Base-by-base conservation (phyloP, 2,113 vertebrate species). In the Myiozetetes cayanensis region DNA sequence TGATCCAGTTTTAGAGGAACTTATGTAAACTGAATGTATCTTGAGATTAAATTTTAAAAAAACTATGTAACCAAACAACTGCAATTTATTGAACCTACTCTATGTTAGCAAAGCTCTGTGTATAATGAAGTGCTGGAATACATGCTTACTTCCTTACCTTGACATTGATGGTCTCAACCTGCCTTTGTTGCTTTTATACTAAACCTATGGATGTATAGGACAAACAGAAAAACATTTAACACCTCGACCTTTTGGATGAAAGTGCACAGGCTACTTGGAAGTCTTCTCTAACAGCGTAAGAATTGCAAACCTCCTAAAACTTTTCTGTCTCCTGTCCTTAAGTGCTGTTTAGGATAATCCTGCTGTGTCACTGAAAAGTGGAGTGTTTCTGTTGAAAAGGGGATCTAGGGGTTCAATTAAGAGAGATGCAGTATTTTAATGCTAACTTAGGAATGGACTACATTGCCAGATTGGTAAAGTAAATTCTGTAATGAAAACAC, bases 401-500 rank as follows among this genome's bases (percentile, higher is more conserved):
- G 23, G 44, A 23, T 8, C 9, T 49, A 23, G 76, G 18, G 50
- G 44, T 81, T 87, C 24, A 68, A 5, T 88, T 92, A 52, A 37
- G 58, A 80, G 93, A 90, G n/a, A 75, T 56, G 27, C 28, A 35
- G 20, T 55, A 30, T 92, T 94, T 88, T 58, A 76, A 31, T 41
- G 39, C 31, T 94, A 37, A 53, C 89, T 93, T 68, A 72, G 55
- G 41, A 81, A 49, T 41, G 12, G 83, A 33, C 78, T 31, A 2
- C 27, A 7, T 71, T 88, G 31, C 61, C 56, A 65, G 41, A 53
- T 70, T 53, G 62, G 74, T 91, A 49, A 80, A 83, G 71, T 49
- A 87, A 49, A 73, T 76, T 91, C 47, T 91, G 3, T 65, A 85
- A 89, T 67, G 63, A 90, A 95, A 95, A 56, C 85, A 82, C 65